These are phyloP conservation scores for Talpa occidentalis DNA, from an alignment of 2,113 vertebrate species.

Conservation along the genomic window DNA sequence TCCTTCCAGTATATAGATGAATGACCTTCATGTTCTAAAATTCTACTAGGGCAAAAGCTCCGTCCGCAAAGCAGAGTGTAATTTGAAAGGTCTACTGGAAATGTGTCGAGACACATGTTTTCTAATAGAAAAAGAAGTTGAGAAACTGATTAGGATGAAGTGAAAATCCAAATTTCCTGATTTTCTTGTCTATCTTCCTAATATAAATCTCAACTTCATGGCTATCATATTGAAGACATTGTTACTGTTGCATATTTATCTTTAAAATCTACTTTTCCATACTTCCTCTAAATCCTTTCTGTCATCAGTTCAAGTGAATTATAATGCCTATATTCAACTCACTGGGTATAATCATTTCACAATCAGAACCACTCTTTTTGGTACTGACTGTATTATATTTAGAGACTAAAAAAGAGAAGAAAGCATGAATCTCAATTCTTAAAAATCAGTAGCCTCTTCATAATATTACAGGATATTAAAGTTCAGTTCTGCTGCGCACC, in stretches of 20 bases:
- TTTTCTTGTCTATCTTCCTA: slow-evolving; percentile 40
- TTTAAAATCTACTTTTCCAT: slow-evolving; percentile 50
- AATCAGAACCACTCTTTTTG: not conserved
- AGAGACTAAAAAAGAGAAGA: not conserved
- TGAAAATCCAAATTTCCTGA: slow-evolving; percentile 50
- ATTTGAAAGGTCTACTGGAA: slow-evolving; percentile 17
- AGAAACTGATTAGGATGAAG: not conserved
- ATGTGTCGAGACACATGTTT: not conserved
- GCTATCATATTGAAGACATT: slow-evolving; percentile 29
- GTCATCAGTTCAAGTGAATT: slow-evolving; percentile 52
- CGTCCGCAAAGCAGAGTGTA: slow-evolving; percentile 1
- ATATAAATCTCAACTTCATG: slow-evolving; percentile 7
- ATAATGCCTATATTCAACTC: slow-evolving; percentile 41
- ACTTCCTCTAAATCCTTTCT: slow-evolving; percentile 13
- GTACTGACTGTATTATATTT: slow-evolving; percentile 36
- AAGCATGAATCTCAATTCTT: slow-evolving; percentile 30
- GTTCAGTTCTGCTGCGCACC: not conserved
- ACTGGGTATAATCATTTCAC: not conserved
- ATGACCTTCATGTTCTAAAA: slow-evolving; percentile 51
- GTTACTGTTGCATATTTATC: slow-evolving; percentile 23
- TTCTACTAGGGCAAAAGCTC: slow-evolving; percentile 36
- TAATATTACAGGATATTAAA: slow-evolving; percentile 52
- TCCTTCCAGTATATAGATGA: slow-evolving; percentile 28
- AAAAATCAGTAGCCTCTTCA: slow-evolving; percentile 54
- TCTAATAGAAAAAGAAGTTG: slow-evolving; percentile 38